Conservation (phyloP, 2,888 invertebrate species). For the Thereva unica region DNA sequence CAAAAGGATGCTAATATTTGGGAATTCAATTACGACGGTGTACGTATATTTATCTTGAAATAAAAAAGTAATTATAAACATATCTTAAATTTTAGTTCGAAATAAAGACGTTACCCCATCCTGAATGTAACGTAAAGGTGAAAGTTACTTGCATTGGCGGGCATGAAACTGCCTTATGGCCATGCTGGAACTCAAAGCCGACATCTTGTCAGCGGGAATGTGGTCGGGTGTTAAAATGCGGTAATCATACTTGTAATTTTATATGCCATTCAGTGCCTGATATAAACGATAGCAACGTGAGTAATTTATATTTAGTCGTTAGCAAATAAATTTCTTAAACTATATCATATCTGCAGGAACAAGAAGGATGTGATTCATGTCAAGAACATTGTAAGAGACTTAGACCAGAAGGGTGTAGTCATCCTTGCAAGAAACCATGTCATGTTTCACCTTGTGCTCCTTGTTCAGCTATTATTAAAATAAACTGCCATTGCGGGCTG, state of each 20-base stretch:
- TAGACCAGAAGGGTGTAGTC: constrained; percentile 74
- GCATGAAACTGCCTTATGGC: constrained; percentile 70
- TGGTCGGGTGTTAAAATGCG: constrained; percentile 71
- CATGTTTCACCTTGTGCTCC: constrained; percentile 76
- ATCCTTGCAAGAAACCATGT: constrained; percentile 72
- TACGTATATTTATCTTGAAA: constrained; percentile 40
- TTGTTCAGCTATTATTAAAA: constrained; percentile 71
- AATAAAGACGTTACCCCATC: constrained; percentile 67
- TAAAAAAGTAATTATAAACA: constrained; percentile 2
- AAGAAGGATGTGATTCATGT: constrained; percentile 64
- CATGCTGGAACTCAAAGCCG: constrained; percentile 71
- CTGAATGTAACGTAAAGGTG: constrained; percentile 72
- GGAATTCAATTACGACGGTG: constrained; percentile 63
- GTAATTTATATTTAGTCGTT: constrained; percentile 36
- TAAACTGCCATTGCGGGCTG: constrained; percentile 82
- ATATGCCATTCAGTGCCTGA: constrained; percentile 72
- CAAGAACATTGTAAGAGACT: constrained; percentile 64
- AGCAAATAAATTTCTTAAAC: neutral
- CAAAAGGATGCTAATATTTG: constrained; percentile 69
- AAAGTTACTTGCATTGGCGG: constrained; percentile 73
- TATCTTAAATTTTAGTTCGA: constrained; percentile 53
- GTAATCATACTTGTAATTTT: constrained; percentile 74
- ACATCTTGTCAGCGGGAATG: constrained; percentile 81
- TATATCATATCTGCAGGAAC: constrained; percentile 50
- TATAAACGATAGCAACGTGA: constrained; percentile 58